These are phyloP conservation scores for Scyliorhinus canicula DNA, from an alignment of 2,797 vertebrate genomes.

Conservation along the genomic window DNA sequence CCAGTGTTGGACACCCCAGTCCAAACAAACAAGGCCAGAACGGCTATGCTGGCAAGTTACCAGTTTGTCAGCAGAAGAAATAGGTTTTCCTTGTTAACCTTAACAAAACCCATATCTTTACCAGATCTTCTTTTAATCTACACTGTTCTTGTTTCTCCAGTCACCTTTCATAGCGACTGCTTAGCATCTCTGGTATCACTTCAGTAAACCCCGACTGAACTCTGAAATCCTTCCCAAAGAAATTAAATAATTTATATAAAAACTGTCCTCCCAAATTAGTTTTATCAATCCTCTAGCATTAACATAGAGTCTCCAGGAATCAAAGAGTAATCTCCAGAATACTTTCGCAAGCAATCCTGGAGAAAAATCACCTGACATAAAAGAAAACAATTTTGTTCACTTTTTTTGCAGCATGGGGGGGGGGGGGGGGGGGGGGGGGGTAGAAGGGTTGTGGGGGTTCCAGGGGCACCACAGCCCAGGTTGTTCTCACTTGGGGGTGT, in stretches of 20 bases:
- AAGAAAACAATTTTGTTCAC: too few species aligned
- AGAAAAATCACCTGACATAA: too few species aligned
- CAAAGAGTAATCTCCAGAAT: background rate
- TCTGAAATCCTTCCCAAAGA: background rate
- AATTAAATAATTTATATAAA: background rate
- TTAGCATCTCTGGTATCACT: background rate
- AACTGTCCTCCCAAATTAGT: background rate
- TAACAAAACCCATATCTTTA: background rate
- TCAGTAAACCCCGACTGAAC: background rate
- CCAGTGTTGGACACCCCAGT: too few species aligned
- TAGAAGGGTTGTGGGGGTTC: too few species aligned
- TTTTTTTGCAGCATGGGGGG: background rate
- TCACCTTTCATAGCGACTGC: too few species aligned
- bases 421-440: too few species aligned
- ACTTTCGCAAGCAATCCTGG: background rate
- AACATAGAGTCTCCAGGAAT: background rate
- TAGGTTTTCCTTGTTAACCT: background rate
- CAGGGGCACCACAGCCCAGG: too few species aligned
- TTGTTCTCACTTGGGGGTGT: too few species aligned
- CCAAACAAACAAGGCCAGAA: background rate
- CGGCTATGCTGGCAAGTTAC: background rate
- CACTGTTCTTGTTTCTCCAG: background rate
- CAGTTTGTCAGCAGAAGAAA: background rate
- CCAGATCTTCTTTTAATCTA: background rate
- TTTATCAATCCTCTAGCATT: background rate